These are phyloP conservation scores for Sebastiscus albofasciatus DNA, from an alignment of 2,797 vertebrate genomes.

Conservation along the genomic window DNA sequence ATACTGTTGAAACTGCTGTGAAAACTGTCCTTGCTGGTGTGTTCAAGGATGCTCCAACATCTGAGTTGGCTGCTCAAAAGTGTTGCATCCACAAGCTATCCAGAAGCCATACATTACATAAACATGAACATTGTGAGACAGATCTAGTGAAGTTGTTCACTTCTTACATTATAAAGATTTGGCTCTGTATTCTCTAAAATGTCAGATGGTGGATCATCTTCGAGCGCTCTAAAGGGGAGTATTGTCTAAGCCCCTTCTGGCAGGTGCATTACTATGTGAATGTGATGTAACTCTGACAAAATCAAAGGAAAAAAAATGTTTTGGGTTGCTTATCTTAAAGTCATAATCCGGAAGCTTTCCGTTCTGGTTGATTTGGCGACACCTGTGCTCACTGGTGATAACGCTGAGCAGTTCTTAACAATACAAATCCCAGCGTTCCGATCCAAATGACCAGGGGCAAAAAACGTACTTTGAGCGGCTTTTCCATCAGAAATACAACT, in stretches of 20 bases:
- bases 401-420: not conserved
- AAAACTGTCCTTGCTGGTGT: slow-evolving; percentile 8
- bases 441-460: not conserved
- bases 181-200: not conserved
- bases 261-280: not conserved
- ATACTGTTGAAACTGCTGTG: not conserved
- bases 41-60: slow-evolving; percentile 22
- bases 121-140: not conserved
- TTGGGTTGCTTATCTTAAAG: not conserved
- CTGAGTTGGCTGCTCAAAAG: not conserved
- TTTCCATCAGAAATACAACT: not conserved
- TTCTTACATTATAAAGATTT: not conserved
- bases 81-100: not conserved
- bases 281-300: slow-evolving; percentile 4
- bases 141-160: not conserved
- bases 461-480: not conserved
- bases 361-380: not conserved
- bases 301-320: not conserved
- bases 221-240: not conserved
- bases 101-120: not conserved
- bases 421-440: not conserved
- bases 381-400: not conserved
- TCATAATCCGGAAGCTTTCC: not conserved
- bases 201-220: not conserved
- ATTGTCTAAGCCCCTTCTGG: not conserved